These are phyloP conservation scores for Phocides pigmalion DNA, from an alignment of 1,140 invertebrate species.

Conservation along the genomic window DNA sequence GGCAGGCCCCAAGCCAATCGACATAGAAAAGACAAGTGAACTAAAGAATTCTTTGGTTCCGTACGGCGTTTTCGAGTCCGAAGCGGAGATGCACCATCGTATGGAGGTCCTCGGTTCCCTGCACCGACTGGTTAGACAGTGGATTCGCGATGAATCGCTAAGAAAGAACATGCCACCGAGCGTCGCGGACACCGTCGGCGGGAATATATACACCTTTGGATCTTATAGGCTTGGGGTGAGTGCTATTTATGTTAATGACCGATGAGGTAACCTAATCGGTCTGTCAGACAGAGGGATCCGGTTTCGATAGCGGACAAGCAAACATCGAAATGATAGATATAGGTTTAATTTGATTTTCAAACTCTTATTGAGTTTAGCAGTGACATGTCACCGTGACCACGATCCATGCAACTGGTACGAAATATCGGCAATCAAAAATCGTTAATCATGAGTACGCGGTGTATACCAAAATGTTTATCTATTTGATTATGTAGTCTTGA, in stretches of 20 bases:
- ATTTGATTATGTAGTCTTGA: too few species aligned
- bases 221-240: constrained; percentile 93
- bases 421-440: too few species aligned
- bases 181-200: constrained; percentile 94
- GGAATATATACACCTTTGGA: constrained; percentile 99
- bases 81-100: constrained; percentile 95
- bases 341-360: too few species aligned
- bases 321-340: too few species aligned
- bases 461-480: too few species aligned
- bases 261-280: too few species aligned
- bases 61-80: constrained; percentile 96
- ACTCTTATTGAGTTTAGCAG: too few species aligned
- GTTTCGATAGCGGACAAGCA: too few species aligned
- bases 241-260: constrained; percentile 28
- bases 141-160: constrained; percentile 95
- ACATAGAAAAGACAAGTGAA: constrained; percentile 92
- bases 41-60: constrained; percentile 92
- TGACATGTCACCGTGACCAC: too few species aligned
- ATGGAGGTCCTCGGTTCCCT: constrained; percentile 93
- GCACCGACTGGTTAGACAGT: constrained; percentile 94
- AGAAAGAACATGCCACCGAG: constrained; percentile 94
- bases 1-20: constrained; percentile 91
- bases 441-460: too few species aligned
- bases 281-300: too few species aligned
- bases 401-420: too few species aligned